These are phyloP conservation scores for Hydra vulgaris DNA, from an alignment of 30 jellyfish, hydroid and myxozoan genomes.

Conservation along the genomic window DNA sequence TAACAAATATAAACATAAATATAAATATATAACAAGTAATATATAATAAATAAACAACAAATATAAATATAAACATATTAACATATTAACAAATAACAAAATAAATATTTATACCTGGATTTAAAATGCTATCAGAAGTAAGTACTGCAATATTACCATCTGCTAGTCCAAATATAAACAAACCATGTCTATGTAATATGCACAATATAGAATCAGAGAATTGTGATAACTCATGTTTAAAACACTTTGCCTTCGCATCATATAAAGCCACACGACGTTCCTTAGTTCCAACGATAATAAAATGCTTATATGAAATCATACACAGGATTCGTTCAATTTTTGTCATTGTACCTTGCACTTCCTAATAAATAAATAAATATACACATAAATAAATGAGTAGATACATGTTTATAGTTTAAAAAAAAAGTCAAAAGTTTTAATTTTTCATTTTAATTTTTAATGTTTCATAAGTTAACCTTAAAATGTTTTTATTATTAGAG, in stretches of 20 bases:
- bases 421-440: too few relatives aligned
- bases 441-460: too few relatives aligned
- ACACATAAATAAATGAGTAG: too few relatives aligned
- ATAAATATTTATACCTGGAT: too few relatives aligned
- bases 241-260: constrained; percentile 44
- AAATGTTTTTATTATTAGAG: too few relatives aligned
- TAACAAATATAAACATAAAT: too few relatives aligned
- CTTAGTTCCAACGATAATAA: constrained; percentile 58
- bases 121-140: constrained; percentile 21
- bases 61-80: too few relatives aligned
- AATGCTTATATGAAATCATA: constrained; percentile 37
- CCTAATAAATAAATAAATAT: constrained; percentile 4
- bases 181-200: constrained; percentile 10
- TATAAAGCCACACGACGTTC: constrained; percentile 45
- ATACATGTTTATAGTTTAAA: too few relatives aligned
- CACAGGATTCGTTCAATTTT: constrained; percentile 60
- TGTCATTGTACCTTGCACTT: constrained; percentile 58
- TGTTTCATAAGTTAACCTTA: too few relatives aligned
- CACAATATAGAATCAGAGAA: constrained; percentile 61
- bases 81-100: too few relatives aligned
- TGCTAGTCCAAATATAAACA: constrained; percentile 54
- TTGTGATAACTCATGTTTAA: constrained; percentile 11
- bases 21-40: too few relatives aligned
- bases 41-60: too few relatives aligned
- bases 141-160: constrained; percentile 51